These are phyloP conservation scores for Charina bottae DNA, from an alignment of 2,113 vertebrate genomes.

Conservation along the genomic window DNA sequence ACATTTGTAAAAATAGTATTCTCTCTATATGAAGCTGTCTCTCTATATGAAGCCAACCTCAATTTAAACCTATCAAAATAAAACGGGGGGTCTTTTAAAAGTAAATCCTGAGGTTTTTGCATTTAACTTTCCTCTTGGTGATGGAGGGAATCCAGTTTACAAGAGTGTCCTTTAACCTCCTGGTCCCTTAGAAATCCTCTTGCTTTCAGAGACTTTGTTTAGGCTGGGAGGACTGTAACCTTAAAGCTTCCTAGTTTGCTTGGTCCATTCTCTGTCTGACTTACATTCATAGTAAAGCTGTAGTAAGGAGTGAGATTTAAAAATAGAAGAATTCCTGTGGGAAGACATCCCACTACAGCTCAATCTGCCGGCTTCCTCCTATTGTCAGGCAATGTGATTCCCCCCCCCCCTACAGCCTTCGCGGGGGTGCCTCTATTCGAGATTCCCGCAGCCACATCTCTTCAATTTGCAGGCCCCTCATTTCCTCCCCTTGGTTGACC, in stretches of 20 bases:
- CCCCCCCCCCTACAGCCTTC: not conserved
- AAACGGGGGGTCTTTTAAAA: not conserved
- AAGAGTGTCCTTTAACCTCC: not conserved
- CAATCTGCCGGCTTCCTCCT: constrained; percentile 19
- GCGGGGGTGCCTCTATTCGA: not conserved
- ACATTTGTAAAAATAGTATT: not conserved
- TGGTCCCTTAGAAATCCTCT: not conserved
- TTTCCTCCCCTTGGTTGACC: constrained; percentile 29
- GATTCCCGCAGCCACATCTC: not conserved
- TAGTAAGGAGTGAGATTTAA: constrained; percentile 31
- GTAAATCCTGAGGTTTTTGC: not conserved
- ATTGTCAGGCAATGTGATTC: constrained; percentile 5
- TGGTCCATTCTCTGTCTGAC: not conserved
- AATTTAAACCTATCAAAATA: not conserved
- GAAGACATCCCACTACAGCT: constrained; percentile 24
- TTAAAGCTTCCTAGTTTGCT: not conserved
- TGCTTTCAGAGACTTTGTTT: not conserved
- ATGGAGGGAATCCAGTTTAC: not conserved
- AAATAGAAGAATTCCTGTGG: constrained; percentile 32
- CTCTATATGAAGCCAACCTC: not conserved
- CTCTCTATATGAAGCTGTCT: not conserved
- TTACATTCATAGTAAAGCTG: constrained; percentile 23
- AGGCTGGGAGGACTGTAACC: not conserved
- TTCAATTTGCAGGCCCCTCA: constrained; percentile 17
- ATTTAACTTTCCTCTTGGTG: not conserved